These are phyloP conservation scores for Pseudocheirus occidentalis DNA, from an alignment of 2,797 vertebrate genomes.

Conservation along the genomic window DNA sequence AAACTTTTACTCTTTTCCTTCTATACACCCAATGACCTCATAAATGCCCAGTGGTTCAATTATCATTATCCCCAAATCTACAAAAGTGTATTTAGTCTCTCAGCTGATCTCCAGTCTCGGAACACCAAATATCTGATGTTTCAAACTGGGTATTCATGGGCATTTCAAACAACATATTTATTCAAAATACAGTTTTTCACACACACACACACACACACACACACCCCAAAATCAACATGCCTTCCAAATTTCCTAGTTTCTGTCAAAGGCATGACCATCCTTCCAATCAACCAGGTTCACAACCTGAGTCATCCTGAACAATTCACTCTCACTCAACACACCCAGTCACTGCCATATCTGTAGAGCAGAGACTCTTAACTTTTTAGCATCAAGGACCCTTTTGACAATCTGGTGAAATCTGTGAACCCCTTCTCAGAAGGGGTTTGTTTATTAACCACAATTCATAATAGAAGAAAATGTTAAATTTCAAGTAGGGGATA, in stretches of 20 bases:
- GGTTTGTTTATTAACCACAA: not conserved
- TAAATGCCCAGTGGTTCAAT: not conserved
- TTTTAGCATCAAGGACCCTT: not conserved
- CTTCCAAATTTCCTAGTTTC: not conserved
- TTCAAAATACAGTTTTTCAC: not conserved
- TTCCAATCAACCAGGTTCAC: not conserved
- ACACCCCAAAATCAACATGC: not conserved
- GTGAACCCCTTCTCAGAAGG: not conserved
- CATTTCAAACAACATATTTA: not conserved
- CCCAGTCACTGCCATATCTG: not conserved
- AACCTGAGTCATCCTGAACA: not conserved
- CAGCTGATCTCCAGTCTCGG: not conserved
- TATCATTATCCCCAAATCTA: not conserved
- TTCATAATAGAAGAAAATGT: not conserved
- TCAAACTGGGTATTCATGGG: not conserved
- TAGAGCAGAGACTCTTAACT: not conserved
- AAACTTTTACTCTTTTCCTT: not conserved
- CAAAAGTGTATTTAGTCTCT: not conserved
- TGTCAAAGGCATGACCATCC: not conserved
- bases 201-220: too few relatives aligned
- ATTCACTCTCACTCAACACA: not conserved
- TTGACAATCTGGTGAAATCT: not conserved
- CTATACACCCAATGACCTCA: not conserved
- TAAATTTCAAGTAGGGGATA: not conserved
- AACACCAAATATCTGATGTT: not conserved